phyloP scores from a whole-genome alignment of 1,140 invertebrate genomes.

The Colletes latitarsis region DNA sequence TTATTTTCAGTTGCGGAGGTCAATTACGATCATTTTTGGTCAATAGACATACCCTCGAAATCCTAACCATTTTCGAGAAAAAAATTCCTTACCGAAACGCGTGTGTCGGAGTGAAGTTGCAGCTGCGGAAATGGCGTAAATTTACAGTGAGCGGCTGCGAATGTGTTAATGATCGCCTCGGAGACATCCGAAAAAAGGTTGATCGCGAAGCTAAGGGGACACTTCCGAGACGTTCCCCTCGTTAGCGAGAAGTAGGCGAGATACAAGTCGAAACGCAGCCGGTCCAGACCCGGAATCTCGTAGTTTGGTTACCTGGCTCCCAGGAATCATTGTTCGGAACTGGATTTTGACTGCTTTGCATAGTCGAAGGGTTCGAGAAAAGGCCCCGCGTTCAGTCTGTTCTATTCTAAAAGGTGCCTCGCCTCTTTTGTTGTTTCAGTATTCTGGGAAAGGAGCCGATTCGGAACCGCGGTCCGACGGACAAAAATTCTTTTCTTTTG shows the following conservation, averaged over 20 bases:
- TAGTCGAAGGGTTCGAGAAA: not conserved
- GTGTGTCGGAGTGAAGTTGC: no score
- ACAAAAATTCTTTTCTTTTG: not conserved
- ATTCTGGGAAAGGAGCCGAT: not conserved
- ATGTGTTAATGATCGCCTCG: no score
- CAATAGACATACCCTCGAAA: no score
- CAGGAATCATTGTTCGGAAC: not conserved
- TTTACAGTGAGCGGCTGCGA: no score
- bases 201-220: no score
- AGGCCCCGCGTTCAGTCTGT: not conserved
- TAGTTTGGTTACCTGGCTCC: not conserved
- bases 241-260: not conserved
- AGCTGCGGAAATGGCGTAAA: no score
- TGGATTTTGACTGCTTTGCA: not conserved
- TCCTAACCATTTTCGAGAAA: no score
- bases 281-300: not conserved
- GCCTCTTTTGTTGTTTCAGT: not conserved
- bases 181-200: no score
- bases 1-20: no score
- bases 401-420: not conserved
- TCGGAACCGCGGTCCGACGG: not conserved
- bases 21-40: no score
- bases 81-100: no score
- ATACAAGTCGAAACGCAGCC: not conserved
- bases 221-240: not conserved